Conservation (phyloP, 2,888 invertebrate species). For the Abscondita cerata region DNA sequence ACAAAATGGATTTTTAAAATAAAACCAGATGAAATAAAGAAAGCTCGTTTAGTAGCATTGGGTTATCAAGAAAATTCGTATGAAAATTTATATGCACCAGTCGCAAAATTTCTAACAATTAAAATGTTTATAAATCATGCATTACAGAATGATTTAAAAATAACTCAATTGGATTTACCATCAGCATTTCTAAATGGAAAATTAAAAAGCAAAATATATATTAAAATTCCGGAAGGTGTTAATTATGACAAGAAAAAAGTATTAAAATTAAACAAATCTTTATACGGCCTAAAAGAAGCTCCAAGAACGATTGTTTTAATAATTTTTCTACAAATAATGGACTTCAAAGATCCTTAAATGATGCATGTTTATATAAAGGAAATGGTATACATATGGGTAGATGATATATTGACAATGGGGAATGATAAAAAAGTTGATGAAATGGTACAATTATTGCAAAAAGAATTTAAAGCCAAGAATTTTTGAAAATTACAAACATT, state of each 20-base stretch:
- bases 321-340: conserved; percentile 6
- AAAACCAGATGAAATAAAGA: not conserved
- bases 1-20: conserved; percentile 7
- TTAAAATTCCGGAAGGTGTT: conserved; percentile 13
- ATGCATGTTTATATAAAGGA: conserved; percentile 4
- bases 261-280: conserved; percentile 7
- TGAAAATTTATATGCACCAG: not conserved
- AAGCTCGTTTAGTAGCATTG: not conserved
- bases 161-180: too few relatives aligned
- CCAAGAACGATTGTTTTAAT: too few relatives aligned
- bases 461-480: conserved; percentile 2
- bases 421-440: not conserved
- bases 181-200: too few relatives aligned
- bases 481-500: not conserved
- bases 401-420: conserved; percentile 7
- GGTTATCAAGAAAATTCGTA: not conserved
- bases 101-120: not conserved
- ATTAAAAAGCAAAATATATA: conserved; percentile 15
- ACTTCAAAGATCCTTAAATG: conserved; percentile 4
- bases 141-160: conserved; percentile 22
- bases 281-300: conserved; percentile 14
- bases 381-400: conserved; percentile 10
- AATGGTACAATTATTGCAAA: conserved; percentile 7
- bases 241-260: conserved; percentile 18
- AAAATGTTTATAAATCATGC: conserved; percentile 7